A percentile compares a stretch with the other conserved stretches of the same genome.
Conservation (phyloP, 2,888 invertebrate species). For the Melinaea menophilus region DNA sequence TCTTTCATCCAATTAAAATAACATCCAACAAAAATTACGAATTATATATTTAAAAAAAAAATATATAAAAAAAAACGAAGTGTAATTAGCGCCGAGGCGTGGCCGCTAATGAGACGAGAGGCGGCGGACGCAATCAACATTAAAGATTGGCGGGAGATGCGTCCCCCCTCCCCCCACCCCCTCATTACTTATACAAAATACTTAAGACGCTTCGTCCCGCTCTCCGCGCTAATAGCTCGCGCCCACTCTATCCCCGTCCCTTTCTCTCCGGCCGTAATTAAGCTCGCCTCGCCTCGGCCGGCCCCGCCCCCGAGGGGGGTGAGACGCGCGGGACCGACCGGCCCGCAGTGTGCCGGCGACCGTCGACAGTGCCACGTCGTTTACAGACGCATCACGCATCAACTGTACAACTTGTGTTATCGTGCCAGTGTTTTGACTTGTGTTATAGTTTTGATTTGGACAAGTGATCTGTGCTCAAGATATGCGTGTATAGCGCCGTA, state of each 20-base stretch:
- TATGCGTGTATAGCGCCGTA: constrained; percentile 68
- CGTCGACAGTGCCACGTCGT: constrained; percentile 69
- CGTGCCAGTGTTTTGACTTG: constrained; percentile 67
- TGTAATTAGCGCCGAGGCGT: constrained; percentile 75
- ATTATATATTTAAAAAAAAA: constrained; percentile 35
- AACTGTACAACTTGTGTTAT: constrained; percentile 71
- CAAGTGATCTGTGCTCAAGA: constrained; percentile 76
- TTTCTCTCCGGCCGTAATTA: constrained; percentile 74
- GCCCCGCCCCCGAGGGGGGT: constrained; percentile 58
- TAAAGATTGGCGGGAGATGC: constrained; percentile 79
- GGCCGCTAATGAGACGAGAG: constrained; percentile 76
- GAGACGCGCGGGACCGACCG: constrained; percentile 45
- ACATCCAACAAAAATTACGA: constrained; percentile 6
- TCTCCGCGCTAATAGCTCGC: constrained; percentile 83
- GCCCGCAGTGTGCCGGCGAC: constrained; percentile 76
- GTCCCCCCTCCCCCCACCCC: constrained; percentile 70
- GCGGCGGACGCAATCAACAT: constrained; percentile 75
- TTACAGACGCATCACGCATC: constrained; percentile 47
- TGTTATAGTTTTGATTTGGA: constrained; percentile 65
- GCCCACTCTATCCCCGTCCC: constrained; percentile 77
- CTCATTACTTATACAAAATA: constrained; percentile 80
- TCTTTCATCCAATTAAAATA: constrained; percentile 20
- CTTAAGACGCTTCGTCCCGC: constrained; percentile 79
- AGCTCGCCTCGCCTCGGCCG: constrained; percentile 74
- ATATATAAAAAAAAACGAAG: constrained; percentile 45